Percentiles rank a stretch among this genome's conserved stretches.
Conservation (phyloP, 1,140 invertebrate species). For the Micrasema longulum region DNA sequence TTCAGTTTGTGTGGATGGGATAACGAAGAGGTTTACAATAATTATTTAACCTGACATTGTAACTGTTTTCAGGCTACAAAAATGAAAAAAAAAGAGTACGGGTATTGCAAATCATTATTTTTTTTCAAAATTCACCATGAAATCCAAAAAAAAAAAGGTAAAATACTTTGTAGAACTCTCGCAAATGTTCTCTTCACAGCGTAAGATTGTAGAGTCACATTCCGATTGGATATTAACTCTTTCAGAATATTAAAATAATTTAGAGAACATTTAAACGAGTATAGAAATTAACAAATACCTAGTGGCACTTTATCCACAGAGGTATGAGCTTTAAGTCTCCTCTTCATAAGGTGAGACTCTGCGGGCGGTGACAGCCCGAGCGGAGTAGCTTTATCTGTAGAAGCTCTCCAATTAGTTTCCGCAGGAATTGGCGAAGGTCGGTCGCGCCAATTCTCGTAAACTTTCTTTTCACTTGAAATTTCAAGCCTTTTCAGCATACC, state of each 20-base stretch:
- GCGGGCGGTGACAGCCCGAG: slow-evolving; percentile 88
- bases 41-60: too few species aligned
- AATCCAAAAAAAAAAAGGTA: neutral
- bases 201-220: neutral
- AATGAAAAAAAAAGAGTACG: too few species aligned
- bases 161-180: slow-evolving; percentile 10
- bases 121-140: too few species aligned
- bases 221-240: neutral
- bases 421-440: slow-evolving; percentile 23
- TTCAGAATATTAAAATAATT: too few species aligned
- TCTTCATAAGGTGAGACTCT: slow-evolving; percentile 84
- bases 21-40: too few species aligned
- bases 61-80: too few species aligned
- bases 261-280: slow-evolving; percentile 16
- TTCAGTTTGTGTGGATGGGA: too few species aligned
- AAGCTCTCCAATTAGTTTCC: slow-evolving; percentile 49
- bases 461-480: slow-evolving; percentile 34
- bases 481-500: slow-evolving; percentile 41
- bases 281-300: slow-evolving; percentile 31
- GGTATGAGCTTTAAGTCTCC: slow-evolving; percentile 71
- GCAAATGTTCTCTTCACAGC: slow-evolving; percentile 11
- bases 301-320: slow-evolving; percentile 58
- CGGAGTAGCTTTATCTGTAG: slow-evolving; percentile 49
- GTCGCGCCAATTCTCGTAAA: slow-evolving; percentile 47
- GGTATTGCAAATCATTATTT: too few species aligned